Evolutionary conservation across 2,888 invertebrate genomes (phyloP).

Genomic region (Limenitis arthemis): DNA sequence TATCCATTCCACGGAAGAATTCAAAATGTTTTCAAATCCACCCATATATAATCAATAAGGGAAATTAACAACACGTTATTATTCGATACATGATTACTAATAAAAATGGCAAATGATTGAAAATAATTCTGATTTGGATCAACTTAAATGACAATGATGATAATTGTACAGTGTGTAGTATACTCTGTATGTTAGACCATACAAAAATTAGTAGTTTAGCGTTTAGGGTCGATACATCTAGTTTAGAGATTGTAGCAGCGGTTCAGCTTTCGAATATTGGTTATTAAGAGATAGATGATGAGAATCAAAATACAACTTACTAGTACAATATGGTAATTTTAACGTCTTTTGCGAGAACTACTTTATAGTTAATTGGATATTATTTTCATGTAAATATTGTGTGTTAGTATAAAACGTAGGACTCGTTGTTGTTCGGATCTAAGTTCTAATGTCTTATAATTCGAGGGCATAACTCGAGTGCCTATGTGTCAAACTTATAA

Average conservation of each 20-base stretch:
- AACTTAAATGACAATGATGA: neutral
- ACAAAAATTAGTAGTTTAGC: conserved; percentile 49
- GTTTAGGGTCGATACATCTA: conserved; percentile 54
- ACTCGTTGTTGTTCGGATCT: conserved; percentile 36
- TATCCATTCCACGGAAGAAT: conserved; percentile 12
- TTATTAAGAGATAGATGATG: conserved; percentile 44
- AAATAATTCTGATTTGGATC: neutral
- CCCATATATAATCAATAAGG: conserved; percentile 36
- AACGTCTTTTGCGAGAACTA: conserved; percentile 42
- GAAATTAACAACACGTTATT: too few species aligned
- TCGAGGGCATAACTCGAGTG: conserved; percentile 41
- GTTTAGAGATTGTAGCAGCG: conserved; percentile 54
- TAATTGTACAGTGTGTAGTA: conserved; percentile 45
- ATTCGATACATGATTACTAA: too few species aligned
- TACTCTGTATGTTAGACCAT: conserved; percentile 51
- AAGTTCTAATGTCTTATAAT: conserved; percentile 34
- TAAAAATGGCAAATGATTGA: too few species aligned
- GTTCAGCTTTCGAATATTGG: conserved; percentile 73
- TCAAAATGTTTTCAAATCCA: conserved; percentile 35
- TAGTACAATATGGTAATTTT: conserved; percentile 43
- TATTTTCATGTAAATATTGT: conserved; percentile 57
- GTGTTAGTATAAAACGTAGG: conserved; percentile 54
- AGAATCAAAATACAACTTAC: conserved; percentile 45
- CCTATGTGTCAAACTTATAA: conserved; percentile 45
- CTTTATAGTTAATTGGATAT: conserved; percentile 35